A percentile compares a stretch with the other conserved stretches of the same genome.
phyloP scores from a whole-genome alignment of 2,797 vertebrate species.

The Aotus griseimembra region DNA sequence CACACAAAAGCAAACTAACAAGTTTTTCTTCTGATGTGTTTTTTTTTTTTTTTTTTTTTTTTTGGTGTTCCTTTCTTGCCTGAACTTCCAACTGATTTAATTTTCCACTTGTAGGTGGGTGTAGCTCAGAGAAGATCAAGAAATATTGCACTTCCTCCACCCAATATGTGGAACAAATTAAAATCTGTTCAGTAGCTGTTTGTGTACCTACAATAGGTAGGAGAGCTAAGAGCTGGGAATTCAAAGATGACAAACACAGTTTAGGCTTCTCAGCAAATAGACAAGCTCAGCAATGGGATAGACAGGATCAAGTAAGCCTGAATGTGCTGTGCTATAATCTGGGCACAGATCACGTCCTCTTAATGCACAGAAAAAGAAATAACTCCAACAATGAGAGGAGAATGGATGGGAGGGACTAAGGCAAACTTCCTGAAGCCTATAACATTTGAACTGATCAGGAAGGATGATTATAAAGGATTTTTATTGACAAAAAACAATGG shows the following conservation, averaged over 20 bases:
- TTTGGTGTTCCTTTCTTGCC: background rate
- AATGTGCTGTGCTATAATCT: background rate
- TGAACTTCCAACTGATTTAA: background rate
- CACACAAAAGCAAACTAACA: background rate
- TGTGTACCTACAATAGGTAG: background rate
- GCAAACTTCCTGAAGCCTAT: background rate
- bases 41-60: background rate
- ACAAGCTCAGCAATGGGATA: background rate
- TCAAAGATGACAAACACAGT: background rate
- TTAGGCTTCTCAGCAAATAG: background rate
- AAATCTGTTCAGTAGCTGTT: background rate
- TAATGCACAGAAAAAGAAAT: background rate
- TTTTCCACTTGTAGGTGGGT: background rate
- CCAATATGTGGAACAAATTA: background rate
- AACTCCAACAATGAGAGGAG: background rate
- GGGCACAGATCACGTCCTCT: background rate
- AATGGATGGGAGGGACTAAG: background rate
- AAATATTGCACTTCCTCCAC: background rate
- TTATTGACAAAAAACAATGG: background rate
- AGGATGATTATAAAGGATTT: background rate
- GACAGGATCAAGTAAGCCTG: background rate
- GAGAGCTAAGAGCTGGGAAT: background rate
- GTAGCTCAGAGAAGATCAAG: constrained; percentile 18
- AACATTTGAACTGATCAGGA: background rate
- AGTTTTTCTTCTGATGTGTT: background rate